Base-by-base conservation (phyloP, 1,140 invertebrate species). In the Drosophila mayri region DNA sequence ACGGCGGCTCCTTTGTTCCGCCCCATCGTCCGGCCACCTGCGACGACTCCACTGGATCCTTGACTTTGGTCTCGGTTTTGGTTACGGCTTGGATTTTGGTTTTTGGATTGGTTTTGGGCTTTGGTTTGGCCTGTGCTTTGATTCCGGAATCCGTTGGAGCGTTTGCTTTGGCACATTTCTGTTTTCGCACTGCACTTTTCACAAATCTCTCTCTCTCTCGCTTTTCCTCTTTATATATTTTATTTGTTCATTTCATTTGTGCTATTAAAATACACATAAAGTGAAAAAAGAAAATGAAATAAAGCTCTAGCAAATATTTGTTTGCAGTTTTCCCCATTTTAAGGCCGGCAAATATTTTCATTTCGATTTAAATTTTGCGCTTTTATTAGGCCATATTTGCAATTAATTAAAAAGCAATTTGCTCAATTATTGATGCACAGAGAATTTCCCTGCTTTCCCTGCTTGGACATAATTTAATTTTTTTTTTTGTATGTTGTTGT, bases 341-440 rank as follows among this genome's bases (percentile, higher is more conserved):
- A 47, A 32, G 16, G 22, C 52, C 25, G 25, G 74, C 30, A 50
- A 63, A 62, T 70, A 58, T 58, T 77, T 57, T 46, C 20, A 20
- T 52, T 66, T 55, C 41, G 25, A 41, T 58, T 43, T 14, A 57
- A 63, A 37, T 59, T 47, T 57, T 73, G n/a, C 62, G 41, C 41
- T 68, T 68, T 79, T 63, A 41, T 55, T 75, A n/a, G 65, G 38
- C 49, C 47, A 52, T 49, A 82, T 78, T 82, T 79, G 64, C 55
- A 70, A 75, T 79, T 75, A 74, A 82, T 82, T 82, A 59, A 68
- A 68, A 61, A 47, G 35, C 75, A 54, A 79, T 83, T 83, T 70
- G 38, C 62, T 41, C 32, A 20, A 25, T 67, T 68, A 61, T 47
- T 65, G 72, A 64, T 52, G 41, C 41, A 8, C 43, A 49, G 35